Base-by-base conservation (phyloP, 2,797 vertebrate genomes). In the Oceanodroma leucorhoa region DNA sequence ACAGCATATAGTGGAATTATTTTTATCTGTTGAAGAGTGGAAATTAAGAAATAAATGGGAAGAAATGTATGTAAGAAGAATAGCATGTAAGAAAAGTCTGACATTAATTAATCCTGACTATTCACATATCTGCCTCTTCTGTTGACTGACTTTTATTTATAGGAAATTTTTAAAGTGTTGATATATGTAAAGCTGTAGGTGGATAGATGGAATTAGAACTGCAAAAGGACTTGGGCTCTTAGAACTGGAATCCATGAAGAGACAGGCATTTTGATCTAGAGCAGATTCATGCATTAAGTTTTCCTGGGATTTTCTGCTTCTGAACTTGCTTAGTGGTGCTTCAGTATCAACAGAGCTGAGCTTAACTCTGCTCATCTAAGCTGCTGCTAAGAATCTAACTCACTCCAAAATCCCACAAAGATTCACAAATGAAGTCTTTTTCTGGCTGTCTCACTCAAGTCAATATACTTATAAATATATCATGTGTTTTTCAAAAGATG, bases 351-450 rank as follows among this genome's bases (percentile, higher is more conserved):
- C 6, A 22, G 21, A 54, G 18, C 17, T 30, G 22, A 64, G 15
- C 5, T 60, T 72, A 51, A 62, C 54, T 76, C 17, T 16, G 4
- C 27, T 65, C 2, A 10, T 30, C 16, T 77, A 41, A 65, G 15
- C 41, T 53, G 12, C 7, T 69, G 29, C 23, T 32, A 65, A 43
- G 46, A 69, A 48, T 20, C 21, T 43, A 51, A 55, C 14, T 75
- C 13, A 32, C 5, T 83, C 36, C 16, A 46, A 81, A 69, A 51
- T 48, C 14, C n/a, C 27, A 27, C 0, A 0, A 41, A 64, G 16
- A 57, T 51, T 55, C 27, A 61, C 18, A 72, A 77, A 78, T 21
- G 0, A 61, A 77, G 17, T 10, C 10, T 81, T 53, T 77, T 61
- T 45, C 40, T 71, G 34, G 7, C 7, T 62, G 2, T 45, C 32